phyloP scores from a whole-genome alignment of 2,797 vertebrate genomes.

The Characodon lateralis region DNA sequence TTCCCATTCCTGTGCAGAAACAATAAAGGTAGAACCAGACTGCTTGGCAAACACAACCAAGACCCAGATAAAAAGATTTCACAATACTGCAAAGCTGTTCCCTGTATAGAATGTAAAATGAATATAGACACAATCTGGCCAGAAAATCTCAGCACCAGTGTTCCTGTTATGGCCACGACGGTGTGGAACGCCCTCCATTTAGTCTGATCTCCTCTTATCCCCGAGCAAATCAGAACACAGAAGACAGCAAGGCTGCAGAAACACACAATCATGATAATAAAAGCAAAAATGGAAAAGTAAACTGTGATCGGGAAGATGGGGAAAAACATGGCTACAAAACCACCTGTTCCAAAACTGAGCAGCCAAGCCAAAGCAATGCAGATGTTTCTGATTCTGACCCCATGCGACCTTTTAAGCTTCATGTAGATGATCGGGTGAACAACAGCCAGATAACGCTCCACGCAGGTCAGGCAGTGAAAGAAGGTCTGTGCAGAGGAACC shows the following conservation, averaged over 20 bases:
- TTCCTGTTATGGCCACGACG: not conserved
- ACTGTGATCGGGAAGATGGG: fast-evolving
- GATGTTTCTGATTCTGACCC: slow-evolving; percentile 1
- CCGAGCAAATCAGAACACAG: not conserved
- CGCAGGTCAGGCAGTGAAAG: slow-evolving; percentile 34
- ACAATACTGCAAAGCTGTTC: fast-evolving
- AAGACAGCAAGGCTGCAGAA: slow-evolving; percentile 21
- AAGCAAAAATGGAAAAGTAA: fast-evolving
- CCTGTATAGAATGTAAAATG: not conserved
- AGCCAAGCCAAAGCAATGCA: slow-evolving; percentile 11
- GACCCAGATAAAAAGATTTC: not conserved
- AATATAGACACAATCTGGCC: not conserved
- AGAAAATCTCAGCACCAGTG: not conserved
- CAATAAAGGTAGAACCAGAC: slow-evolving; percentile 6
- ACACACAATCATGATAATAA: fast-evolving
- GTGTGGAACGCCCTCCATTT: slow-evolving; percentile 29
- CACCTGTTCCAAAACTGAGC: not conserved
- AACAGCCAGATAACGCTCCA: slow-evolving; percentile 28
- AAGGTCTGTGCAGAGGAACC: not conserved
- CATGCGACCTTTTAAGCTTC: not conserved
- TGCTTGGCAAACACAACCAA: slow-evolving; percentile 9
- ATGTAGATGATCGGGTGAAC: slow-evolving; percentile 16
- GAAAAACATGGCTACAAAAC: fast-evolving
- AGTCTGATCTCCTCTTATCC: slow-evolving; percentile 3
- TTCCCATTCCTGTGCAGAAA: slow-evolving; percentile 8